A percentile compares a stretch with the other conserved stretches of the same genome.
phyloP scores from a whole-genome alignment of 1,140 invertebrate species.

The Platorchestia sp. region DNA sequence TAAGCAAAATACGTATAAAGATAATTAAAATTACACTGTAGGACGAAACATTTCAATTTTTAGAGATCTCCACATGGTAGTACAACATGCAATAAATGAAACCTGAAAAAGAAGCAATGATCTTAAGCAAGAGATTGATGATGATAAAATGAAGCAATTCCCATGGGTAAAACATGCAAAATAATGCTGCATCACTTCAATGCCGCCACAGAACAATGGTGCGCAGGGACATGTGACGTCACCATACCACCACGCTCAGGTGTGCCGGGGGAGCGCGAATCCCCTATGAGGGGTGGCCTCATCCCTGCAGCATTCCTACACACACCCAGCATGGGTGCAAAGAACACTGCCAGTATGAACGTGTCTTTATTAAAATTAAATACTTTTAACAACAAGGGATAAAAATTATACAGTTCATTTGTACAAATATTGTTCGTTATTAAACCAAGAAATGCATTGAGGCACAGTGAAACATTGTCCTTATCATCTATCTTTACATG shows the following conservation, averaged over 20 bases:
- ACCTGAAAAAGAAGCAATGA: neutral
- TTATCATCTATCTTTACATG: neutral
- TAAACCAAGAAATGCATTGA: neutral
- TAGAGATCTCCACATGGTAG: neutral
- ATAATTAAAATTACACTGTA: too few relatives aligned
- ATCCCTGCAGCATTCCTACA: neutral
- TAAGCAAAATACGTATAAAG: too few relatives aligned
- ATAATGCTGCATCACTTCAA: too few relatives aligned
- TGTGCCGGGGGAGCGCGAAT: neutral
- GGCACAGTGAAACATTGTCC: neutral
- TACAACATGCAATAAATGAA: neutral
- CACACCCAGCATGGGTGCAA: neutral
- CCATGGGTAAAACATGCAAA: too few relatives aligned
- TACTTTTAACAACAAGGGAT: neutral
- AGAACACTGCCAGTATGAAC: neutral
- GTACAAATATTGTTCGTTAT: neutral
- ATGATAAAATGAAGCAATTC: too few relatives aligned
- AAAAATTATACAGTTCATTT: neutral
- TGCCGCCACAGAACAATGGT: neutral
- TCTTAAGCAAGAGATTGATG: neutral
- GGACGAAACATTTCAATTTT: neutral
- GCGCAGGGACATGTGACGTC: neutral
- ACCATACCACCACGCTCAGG: neutral
- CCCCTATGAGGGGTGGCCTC: neutral
- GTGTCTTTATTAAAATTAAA: neutral